A percentile compares a stretch with the other conserved stretches of the same genome.
phyloP scores from a whole-genome alignment of 2,113 vertebrate species.

The Misgurnus mizolepis region DNA sequence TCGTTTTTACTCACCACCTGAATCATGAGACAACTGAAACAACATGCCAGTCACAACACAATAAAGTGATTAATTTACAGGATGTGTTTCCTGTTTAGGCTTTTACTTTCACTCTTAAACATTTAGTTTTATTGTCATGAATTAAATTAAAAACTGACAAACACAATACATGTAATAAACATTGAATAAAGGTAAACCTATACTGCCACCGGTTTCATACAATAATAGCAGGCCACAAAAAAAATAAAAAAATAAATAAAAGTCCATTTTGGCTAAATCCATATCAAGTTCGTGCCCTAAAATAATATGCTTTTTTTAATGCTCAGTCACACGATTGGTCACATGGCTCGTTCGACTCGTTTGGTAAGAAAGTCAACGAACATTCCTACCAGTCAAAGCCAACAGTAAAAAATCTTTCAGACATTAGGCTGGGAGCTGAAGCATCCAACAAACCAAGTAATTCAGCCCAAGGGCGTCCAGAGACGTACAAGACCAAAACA shows the following conservation, averaged over 20 bases:
- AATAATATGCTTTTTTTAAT: background rate
- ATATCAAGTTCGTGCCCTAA: background rate
- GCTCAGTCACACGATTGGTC: background rate
- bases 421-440: conserved; percentile 12
- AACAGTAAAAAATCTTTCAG: conserved; percentile 31
- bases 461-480: background rate
- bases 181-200: background rate
- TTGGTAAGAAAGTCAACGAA: conserved; percentile 35
- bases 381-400: conserved; percentile 28
- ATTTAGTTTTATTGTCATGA: conserved; percentile 3
- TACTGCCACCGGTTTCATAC: background rate
- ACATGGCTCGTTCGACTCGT: conserved; percentile 35
- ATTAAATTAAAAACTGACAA: background rate
- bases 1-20: conserved; percentile 24
- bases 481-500: conserved; percentile 13
- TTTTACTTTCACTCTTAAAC: background rate
- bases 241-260: background rate
- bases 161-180: background rate
- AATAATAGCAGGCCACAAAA: background rate
- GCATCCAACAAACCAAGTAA: conserved; percentile 10
- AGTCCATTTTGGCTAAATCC: background rate
- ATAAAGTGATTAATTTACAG: conserved; percentile 20
- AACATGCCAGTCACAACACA: background rate
- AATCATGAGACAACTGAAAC: conserved; percentile 4
- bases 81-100: background rate